Evolutionary conservation across 1,140 invertebrate species (phyloP).

Genomic region (Arctopsyche grandis): DNA sequence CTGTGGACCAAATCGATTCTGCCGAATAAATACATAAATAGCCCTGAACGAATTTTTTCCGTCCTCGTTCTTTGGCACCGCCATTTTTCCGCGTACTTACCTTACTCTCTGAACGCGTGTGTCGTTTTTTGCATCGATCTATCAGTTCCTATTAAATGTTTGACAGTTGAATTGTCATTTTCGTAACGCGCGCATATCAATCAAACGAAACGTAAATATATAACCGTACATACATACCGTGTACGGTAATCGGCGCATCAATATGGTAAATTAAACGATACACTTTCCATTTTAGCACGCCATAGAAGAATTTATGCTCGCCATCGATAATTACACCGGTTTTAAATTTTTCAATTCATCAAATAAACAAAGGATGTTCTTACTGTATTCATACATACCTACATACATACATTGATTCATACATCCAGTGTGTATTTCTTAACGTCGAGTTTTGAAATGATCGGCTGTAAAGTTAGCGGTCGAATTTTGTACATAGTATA

Average conservation of each 20-base stretch:
- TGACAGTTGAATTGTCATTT: constrained; percentile 26
- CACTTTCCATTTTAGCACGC: constrained; percentile 7
- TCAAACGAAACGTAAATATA: constrained; percentile 18
- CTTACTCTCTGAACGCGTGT: background rate
- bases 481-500: background rate
- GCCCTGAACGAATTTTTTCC: too few species aligned
- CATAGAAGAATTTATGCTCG: background rate
- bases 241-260: constrained; percentile 23
- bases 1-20: too few species aligned
- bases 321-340: background rate
- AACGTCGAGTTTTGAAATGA: too few species aligned
- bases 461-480: background rate
- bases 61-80: too few species aligned
- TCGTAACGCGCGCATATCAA: constrained; percentile 11
- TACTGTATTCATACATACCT: background rate
- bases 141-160: constrained; percentile 25
- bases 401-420: background rate
- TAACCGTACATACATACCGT: background rate
- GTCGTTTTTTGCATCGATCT: constrained; percentile 18
- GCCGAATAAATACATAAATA: too few species aligned
- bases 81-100: background rate
- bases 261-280: constrained; percentile 6
- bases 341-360: background rate
- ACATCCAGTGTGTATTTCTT: background rate
- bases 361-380: background rate